Conservation (phyloP, 2,888 invertebrate genomes). For the Aproaerema taeniolella region DNA sequence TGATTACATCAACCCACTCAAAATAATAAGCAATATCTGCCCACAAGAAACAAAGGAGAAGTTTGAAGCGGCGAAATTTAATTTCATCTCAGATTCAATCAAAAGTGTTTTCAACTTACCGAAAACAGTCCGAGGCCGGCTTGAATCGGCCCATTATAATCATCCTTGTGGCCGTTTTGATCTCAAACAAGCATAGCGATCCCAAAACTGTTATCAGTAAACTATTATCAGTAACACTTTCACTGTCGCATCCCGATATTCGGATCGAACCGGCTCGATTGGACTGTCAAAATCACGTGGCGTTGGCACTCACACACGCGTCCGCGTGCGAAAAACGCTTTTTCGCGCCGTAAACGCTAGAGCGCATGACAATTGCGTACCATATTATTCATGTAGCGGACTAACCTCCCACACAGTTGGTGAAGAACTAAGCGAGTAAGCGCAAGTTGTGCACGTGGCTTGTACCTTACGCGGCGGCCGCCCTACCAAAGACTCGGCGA, state of each 20-base stretch:
- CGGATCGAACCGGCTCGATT: conserved; percentile 38
- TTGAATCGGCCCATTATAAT: conserved; percentile 37
- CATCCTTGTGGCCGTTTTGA: conserved; percentile 37
- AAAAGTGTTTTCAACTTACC: conserved; percentile 53
- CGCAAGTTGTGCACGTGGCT: conserved; percentile 75
- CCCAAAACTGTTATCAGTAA: conserved; percentile 29
- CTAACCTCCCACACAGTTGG: conserved; percentile 75
- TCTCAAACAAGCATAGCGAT: conserved; percentile 42
- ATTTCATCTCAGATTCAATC: conserved; percentile 37
- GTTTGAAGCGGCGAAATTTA: conserved; percentile 24
- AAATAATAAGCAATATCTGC: conserved; percentile 8
- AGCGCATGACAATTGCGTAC: conserved; percentile 64
- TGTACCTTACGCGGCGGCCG: conserved; percentile 71
- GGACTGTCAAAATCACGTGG: conserved; percentile 73
- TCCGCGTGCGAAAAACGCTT: conserved; percentile 48
- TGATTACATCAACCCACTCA: conserved; percentile 4
- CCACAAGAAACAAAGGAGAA: conserved; percentile 20
- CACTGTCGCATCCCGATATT: conserved; percentile 27
- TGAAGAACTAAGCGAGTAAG: conserved; percentile 74
- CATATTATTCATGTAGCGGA: conserved; percentile 69
- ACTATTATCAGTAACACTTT: conserved; percentile 50
- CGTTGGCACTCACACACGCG: conserved; percentile 46
- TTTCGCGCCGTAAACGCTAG: conserved; percentile 48
- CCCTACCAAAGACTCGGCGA: conserved; percentile 63
- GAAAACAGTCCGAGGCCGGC: conserved; percentile 49